A percentile compares a stretch with the other conserved stretches of the same genome.
Conservation (phyloP, 2,113 vertebrate species). For the Triplophysa dalaica region DNA sequence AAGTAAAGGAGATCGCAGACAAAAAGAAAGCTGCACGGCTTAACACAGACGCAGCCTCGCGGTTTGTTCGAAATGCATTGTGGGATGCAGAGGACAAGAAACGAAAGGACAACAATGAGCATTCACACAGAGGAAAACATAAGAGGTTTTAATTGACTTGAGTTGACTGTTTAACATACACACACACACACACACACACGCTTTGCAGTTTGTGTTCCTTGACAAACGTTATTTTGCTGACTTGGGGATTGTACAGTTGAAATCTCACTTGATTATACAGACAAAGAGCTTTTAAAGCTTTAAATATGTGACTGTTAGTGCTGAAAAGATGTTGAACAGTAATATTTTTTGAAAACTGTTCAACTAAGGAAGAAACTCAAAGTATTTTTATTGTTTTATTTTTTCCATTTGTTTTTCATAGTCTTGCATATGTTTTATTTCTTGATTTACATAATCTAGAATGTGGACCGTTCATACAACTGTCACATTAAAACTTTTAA, state of each 20-base stretch:
- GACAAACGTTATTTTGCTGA: background rate
- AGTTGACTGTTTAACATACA: background rate
- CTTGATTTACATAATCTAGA: background rate
- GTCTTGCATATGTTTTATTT: background rate
- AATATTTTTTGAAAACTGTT: background rate
- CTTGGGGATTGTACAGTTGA: background rate
- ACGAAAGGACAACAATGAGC: conserved; percentile 47
- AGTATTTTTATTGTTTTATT: background rate
- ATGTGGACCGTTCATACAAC: background rate
- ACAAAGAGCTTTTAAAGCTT: background rate
- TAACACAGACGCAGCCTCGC: conserved; percentile 84
- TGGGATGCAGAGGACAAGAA: conserved; percentile 78
- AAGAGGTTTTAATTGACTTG: conserved; percentile 66
- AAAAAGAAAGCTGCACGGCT: conserved; percentile 88
- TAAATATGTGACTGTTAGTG: background rate
- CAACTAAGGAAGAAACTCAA: background rate
- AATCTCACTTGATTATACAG: background rate
- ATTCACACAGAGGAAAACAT: conserved; percentile 49
- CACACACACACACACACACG: no score
- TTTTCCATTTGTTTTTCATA: background rate
- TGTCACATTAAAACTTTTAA: conserved; percentile 12
- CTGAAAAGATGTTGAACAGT: background rate
- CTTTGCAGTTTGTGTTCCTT: no score
- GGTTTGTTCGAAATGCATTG: conserved; percentile 88
- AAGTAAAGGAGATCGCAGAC: conserved; percentile 91